Percentiles rank a stretch among this genome's conserved stretches.
phyloP scores from a whole-genome alignment of 2,797 vertebrate genomes.

The Myotis pilosus region DNA sequence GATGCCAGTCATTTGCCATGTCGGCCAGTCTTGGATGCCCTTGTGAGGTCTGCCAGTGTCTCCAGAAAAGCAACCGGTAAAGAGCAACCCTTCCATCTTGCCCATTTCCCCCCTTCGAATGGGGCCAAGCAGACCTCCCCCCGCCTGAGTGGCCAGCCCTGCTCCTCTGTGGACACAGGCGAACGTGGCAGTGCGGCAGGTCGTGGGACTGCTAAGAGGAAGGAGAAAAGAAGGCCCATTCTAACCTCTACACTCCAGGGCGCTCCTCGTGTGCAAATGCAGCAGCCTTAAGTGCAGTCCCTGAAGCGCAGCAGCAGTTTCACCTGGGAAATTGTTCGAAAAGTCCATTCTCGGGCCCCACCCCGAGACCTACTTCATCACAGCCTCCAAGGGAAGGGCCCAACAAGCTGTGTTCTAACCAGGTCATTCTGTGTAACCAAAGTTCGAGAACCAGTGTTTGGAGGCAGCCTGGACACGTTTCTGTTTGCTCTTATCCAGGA shows the following conservation, averaged over 20 bases:
- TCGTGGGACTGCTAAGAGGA: neutral
- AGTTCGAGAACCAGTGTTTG: neutral
- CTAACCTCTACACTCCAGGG: neutral
- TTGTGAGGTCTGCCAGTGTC: neutral
- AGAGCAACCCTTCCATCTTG: neutral
- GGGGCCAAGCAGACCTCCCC: neutral
- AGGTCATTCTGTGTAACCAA: neutral
- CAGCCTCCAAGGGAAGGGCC: neutral
- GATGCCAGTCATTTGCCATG: neutral
- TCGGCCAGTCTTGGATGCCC: neutral
- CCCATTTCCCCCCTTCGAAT: neutral
- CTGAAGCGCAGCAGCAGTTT: neutral
- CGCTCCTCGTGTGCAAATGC: neutral
- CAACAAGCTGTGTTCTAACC: neutral
- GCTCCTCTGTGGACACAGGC: neutral
- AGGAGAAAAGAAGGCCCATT: neutral
- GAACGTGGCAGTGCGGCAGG: neutral
- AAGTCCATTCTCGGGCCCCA: neutral
- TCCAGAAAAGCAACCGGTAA: neutral
- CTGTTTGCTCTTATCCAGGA: slow-evolving; percentile 74
- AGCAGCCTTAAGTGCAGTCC: neutral
- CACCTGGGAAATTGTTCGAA: neutral
- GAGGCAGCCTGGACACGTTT: neutral
- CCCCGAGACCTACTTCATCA: neutral
- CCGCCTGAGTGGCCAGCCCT: neutral